Percentiles rank a stretch among this genome's conserved stretches.
Evolutionary conservation across 2,113 vertebrate genomes (phyloP).

Genomic region (Trogon melanurus): DNA sequence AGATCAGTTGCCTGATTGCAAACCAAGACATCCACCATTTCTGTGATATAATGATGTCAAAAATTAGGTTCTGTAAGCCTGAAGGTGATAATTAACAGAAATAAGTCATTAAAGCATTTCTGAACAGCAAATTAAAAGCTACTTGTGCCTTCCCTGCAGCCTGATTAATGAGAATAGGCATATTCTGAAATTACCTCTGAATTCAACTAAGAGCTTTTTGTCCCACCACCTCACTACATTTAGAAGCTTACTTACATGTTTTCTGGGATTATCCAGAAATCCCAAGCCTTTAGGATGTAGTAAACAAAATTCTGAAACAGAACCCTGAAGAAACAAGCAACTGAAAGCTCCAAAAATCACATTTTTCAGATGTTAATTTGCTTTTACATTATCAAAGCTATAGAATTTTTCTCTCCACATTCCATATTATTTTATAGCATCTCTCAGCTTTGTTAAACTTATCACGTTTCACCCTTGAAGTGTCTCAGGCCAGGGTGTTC

Average conservation of each 20-base stretch:
- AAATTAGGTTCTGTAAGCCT: background rate
- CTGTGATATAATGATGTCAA: background rate
- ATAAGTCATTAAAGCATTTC: background rate
- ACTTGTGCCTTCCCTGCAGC: background rate
- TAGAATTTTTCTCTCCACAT: background rate
- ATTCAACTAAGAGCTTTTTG: background rate
- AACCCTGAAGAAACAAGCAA: background rate
- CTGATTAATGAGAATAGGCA: background rate
- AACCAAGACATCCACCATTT: background rate
- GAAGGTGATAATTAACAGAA: background rate
- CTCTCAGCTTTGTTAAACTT: constrained; percentile 4
- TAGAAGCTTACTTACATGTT: background rate
- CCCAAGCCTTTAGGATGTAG: background rate
- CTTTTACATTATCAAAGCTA: background rate
- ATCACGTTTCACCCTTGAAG: background rate
- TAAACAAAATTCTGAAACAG: background rate
- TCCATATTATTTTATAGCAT: background rate
- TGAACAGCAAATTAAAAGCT: background rate
- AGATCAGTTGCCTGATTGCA: background rate
- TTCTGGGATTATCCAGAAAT: background rate
- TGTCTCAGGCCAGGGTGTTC: background rate
- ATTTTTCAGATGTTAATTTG: background rate
- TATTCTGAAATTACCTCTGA: background rate
- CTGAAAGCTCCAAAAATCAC: background rate
- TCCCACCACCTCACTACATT: background rate